These are phyloP conservation scores for Agrypnia vestita DNA, from an alignment of 1,140 invertebrate genomes.

Conservation along the genomic window DNA sequence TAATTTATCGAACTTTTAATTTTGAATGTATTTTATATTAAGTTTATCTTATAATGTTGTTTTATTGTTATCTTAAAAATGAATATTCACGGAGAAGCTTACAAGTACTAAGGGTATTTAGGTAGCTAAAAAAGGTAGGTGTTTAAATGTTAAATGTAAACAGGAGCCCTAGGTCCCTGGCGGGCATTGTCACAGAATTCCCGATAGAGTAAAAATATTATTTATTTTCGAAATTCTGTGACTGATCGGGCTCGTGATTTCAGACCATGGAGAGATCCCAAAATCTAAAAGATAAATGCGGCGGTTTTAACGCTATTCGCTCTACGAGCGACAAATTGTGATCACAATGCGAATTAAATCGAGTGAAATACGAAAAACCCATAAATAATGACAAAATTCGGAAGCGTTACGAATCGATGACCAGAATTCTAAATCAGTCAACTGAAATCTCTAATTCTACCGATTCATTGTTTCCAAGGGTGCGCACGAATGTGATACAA, in stretches of 20 bases:
- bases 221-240: slow-evolving; percentile 8
- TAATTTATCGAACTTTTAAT: no score
- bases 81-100: no score
- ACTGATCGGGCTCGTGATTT: background rate
- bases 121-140: no score
- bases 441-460: slow-evolving; percentile 1
- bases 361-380: slow-evolving; percentile 27
- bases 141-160: no score
- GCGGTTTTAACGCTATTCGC: slow-evolving; percentile 2
- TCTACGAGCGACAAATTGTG: background rate
- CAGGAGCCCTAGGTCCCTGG: no score
- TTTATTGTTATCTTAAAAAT: no score
- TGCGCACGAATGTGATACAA: no score
- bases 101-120: no score
- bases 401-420: slow-evolving; percentile 22
- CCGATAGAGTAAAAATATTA: background rate
- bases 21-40: no score
- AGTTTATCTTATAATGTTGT: no score
- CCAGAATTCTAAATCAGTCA: slow-evolving; percentile 11
- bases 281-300: slow-evolving; percentile 23
- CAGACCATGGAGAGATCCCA: slow-evolving; percentile 8
- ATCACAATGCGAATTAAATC: slow-evolving; percentile 27
- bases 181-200: background rate
- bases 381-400: slow-evolving; percentile 30
- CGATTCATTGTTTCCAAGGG: background rate